Evolutionary conservation across 2,888 invertebrate genomes (phyloP), one percentile per base, ranked within the genome.

Genomic region (Tortricodes alternella): DNA sequence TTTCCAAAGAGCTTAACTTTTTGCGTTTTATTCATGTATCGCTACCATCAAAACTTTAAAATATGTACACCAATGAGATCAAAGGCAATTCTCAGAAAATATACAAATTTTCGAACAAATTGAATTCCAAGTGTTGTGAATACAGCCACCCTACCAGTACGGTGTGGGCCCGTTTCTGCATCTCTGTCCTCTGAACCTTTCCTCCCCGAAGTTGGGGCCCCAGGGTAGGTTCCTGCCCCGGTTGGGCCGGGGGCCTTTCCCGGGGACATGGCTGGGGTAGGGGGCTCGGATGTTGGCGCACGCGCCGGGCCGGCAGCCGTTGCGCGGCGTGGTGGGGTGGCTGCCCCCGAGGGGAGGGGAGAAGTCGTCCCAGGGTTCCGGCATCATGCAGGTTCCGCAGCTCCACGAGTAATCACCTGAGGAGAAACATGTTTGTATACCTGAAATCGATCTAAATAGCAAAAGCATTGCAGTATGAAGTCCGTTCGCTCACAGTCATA

Each of bases 221-320:
- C 89, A 89, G 11, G 88, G 87, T 2, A 81, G 69, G 66, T 87
- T 86, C 34, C 89, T 74, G 1, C 85, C 86, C 35, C 90, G 70
- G 29, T 70, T 73, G 0, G 80, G 60, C 8, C 88, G 67, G 0
- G 79, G 73, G 13, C 67, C 68, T 61, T 86, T 86, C 2, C 74
- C 76, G 37, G 80, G 71, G 3, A 79, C 62, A 44, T 74, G 83
- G 63, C 78, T 81, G 2, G 81, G 77, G 67, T 78, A 82, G 0
- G 64, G 66, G 2, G 70, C 62, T 27, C 83, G 73, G 13, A 63
- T 59, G 63, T 82, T 83, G 11, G 73, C 78, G 65, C 85, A 86
- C n/a, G 72, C 67, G 9, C 83, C 83, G 0, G 88, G 83, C 32
- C 85, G 72, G 63, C 83, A 87, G n/a, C 88, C 86, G 62, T 83